Evolutionary conservation across 1,140 invertebrate genomes (phyloP).

Genomic region (Pseudoatta argentina): DNA sequence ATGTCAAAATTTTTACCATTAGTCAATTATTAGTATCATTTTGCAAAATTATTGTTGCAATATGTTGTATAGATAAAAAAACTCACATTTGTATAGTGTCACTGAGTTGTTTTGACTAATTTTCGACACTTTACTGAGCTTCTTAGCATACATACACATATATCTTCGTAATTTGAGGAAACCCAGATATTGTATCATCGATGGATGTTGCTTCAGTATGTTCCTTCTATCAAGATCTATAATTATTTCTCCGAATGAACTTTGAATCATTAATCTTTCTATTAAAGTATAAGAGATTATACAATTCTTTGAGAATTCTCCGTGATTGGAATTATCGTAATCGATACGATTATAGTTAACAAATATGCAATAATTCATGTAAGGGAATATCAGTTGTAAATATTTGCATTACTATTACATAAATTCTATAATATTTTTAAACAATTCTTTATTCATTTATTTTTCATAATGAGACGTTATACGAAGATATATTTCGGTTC

Average conservation of each 20-base stretch:
- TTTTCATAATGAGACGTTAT: background rate
- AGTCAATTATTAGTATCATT: conserved; percentile 5
- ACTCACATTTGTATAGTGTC: conserved; percentile 28
- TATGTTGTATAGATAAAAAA: conserved; percentile 43
- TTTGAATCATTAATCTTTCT: conserved; percentile 6
- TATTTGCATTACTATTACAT: background rate
- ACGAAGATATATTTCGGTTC: conserved; percentile 18
- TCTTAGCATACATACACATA: background rate
- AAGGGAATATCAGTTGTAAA: conserved; percentile 1
- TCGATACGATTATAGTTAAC: background rate
- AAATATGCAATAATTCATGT: background rate
- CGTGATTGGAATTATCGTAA: background rate
- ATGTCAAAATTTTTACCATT: no score
- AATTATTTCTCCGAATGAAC: background rate
- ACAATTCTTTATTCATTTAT: conserved; percentile 9
- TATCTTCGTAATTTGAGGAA: conserved; percentile 24
- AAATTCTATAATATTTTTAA: background rate
- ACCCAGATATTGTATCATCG: background rate
- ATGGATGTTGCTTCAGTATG: background rate
- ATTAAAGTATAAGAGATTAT: background rate
- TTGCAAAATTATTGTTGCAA: conserved; percentile 21
- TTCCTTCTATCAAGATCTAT: background rate
- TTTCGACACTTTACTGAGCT: conserved; percentile 26
- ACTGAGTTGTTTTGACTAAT: conserved; percentile 29
- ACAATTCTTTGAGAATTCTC: background rate